Base-by-base conservation (phyloP, 2,113 vertebrate species). In the Chaenocephalus aceratus region DNA sequence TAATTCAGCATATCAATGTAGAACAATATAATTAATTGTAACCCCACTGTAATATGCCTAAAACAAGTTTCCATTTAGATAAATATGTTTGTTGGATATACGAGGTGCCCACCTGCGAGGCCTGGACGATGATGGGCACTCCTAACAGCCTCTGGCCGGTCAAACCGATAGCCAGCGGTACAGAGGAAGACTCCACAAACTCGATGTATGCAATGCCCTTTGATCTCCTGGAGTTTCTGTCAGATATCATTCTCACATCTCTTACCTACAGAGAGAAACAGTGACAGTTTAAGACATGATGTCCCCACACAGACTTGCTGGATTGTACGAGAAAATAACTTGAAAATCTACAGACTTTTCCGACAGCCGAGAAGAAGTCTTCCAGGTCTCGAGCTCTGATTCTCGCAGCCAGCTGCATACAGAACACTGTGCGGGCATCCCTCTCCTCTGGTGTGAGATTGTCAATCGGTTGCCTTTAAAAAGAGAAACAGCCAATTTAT, bases 191-290 rank as follows among this genome's bases (percentile, higher is more conserved):
- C 84, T 99, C 98, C 49, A 99, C 96, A 92, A 99, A 99, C 58
- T 99, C 98, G 46, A 99, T 96, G 72, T 99, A 99, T 41, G 98
- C 98, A 84, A 99, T 99, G 87, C 98, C 98, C 89, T 99, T 99
- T 15, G 98, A 99, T 74, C 98, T 96, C 51, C 98, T 95, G 69
- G 98, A 99, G 93, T 99, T 99, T 91, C 98, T 95, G 89, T 99
- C 98, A 0, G 98, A 99, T 91, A 99, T 99, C 95, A 99, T 99
- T 80, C 98, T 94, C 61, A 99, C 98, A 71, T 99, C 98, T 88
- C 98, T 96, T 58, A 99, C 98, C 98, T 99, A 72, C 0, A 75
- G 44, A 51, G 23, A 70, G 41, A 26, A 10, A 90, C 77, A 11
- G 10, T 10, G 14, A 75, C 0, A 10, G 16, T 46, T 57, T 70